Percentiles rank a stretch among this genome's conserved stretches.
Conservation (phyloP, 2,888 invertebrate genomes). For the Dryobota labecula region DNA sequence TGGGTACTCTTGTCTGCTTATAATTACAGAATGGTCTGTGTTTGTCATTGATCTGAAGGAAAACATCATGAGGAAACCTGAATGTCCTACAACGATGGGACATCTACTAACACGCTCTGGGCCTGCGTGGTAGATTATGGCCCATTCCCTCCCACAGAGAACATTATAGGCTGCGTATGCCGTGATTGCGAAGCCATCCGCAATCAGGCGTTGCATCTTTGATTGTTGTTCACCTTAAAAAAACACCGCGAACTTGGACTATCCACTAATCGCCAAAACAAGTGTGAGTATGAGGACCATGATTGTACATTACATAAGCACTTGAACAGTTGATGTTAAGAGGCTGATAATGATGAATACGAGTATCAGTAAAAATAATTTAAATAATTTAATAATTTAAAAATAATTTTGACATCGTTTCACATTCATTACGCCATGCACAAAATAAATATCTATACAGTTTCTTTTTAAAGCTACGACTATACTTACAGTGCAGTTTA, state of each 20-base stretch:
- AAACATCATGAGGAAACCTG: not conserved
- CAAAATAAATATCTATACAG: not conserved
- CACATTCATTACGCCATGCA: not conserved
- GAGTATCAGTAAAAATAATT: too few species aligned
- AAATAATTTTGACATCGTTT: too few species aligned
- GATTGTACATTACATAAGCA: not conserved
- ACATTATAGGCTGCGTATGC: not conserved
- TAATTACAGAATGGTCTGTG: not conserved
- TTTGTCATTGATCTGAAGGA: not conserved
- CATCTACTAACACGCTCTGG: not conserved
- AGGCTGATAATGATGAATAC: not conserved
- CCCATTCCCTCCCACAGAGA: not conserved
- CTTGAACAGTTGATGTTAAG: not conserved
- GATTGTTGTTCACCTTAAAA: not conserved
- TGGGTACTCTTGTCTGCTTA: not conserved
- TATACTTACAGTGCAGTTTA: not conserved
- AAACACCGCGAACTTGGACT: too few species aligned
- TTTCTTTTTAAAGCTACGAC: not conserved
- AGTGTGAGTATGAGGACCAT: not conserved
- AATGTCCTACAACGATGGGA: not conserved
- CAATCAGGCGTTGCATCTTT: not conserved
- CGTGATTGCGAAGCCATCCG: not conserved
- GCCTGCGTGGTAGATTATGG: not conserved
- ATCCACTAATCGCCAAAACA: not conserved
- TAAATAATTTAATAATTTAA: too few species aligned